Evolutionary conservation across 2,888 invertebrate genomes (phyloP), one percentile per base, ranked within the genome.

Genomic region (Eupithecia centaureata): DNA sequence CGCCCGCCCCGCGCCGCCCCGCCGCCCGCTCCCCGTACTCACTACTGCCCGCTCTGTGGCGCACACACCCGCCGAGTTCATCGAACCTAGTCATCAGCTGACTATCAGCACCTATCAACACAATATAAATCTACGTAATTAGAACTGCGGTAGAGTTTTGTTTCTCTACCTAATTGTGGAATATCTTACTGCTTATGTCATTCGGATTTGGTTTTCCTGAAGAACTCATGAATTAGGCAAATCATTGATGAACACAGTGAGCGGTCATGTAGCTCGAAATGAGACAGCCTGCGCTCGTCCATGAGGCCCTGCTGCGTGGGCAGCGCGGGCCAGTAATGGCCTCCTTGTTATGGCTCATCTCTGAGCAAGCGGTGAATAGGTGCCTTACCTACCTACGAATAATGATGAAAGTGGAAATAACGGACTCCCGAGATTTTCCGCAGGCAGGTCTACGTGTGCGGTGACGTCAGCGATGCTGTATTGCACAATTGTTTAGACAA

Each of bases 321-420:
- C 3, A 10, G 22, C 51, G 8, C 25, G 51, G 22, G 18, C n/a
- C 38, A 7, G 38, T 38, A n/a, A 38, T 38, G n/a, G n/a, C 25
- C 5, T 18, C 12, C 12, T 60, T 10, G 28, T 1, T 22, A 60
- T 60, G 15, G 1, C 15, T 57, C 60, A 28, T 58, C 58, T 59
- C n/a, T 30, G 51, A 28, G 25, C 22, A 22, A 2, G 18, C 60
- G 54, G 60, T 54, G 42, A 54, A 54, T 32, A 35, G 51, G 52
- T 52, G 38, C 38, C 10, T 13, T 38, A 10, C 33, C 10, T 5
- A 33, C 10, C 10, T 33, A 30, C 38, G 56, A 56, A 51, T 51
- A 56, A 56, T 56, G 18, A 57, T 62, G 58, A 62, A 62, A 67
- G 52, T 60, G 54, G 59, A 60, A 67, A 67, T 60, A 61, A 64